Base-by-base conservation (phyloP, 1,140 invertebrate genomes). In the Aphidius ervi region DNA sequence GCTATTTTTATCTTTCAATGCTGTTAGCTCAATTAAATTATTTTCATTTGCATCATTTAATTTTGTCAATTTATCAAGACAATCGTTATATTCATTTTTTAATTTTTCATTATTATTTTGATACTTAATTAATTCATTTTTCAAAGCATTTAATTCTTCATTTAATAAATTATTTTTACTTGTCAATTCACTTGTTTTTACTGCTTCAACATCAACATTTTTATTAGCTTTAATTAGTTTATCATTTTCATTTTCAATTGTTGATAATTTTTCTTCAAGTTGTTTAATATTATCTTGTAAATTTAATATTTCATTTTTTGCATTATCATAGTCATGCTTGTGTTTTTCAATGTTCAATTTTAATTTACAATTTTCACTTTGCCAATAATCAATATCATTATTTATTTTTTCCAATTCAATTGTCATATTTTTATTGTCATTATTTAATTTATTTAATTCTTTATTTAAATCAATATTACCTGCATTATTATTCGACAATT, bases 381-480 rank as follows among this genome's bases (percentile, higher is more conserved):
- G 67, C 64, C 65, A 68, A 39, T 63, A 49, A 31, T 72, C 67
- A 9, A 69, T 31, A 9, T 68, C 66, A 6, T 45, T 57, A 9
- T 68, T 43, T 42, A 67, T 20, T 20, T 65, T 53, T 31, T 52
- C 56, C 16, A 67, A 48, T 20, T 70, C 48, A 10, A 55, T 54
- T 3, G 49, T 58, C n/a, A 73, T 39, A n/a, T 64, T 39, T n/a
- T 59, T 58, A n/a, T 58, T 61, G 4, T 63, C 59, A 3, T 9
- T 46, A 9, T 58, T 62, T 20, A 67, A 52, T 39, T 56, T 41
- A 4, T 50, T 59, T 31, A 61, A 54, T 43, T 67, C 52, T 6
- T 48, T 62, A 42, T 52, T 64, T 50, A 69, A 46, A 7, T 70
- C 60, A 0, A 10, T 41, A 16, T 62, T 65, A 1, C 65, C 61